Conservation (phyloP, 1,140 invertebrate genomes). For the Branchinecta lindahli region DNA sequence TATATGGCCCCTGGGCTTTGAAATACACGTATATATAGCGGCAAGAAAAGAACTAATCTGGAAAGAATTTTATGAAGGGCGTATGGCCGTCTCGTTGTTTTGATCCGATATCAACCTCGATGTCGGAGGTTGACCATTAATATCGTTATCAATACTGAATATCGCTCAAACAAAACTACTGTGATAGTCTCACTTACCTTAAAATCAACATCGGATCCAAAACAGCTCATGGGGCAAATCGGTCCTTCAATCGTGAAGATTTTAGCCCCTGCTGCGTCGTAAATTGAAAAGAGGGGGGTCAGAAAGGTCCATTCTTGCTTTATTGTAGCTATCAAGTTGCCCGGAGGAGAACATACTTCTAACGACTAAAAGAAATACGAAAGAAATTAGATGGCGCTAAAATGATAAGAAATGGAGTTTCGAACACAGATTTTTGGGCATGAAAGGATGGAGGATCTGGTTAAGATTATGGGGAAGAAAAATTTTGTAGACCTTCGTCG, state of each 20-base stretch:
- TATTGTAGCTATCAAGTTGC: conserved; percentile 54
- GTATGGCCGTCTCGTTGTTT: too few relatives aligned
- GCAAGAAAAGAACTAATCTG: too few relatives aligned
- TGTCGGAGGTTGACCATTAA: too few relatives aligned
- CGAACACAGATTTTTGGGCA: background rate
- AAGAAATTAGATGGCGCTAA: background rate
- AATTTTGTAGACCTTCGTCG: too few relatives aligned
- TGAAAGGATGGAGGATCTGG: background rate
- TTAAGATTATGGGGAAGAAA: too few relatives aligned
- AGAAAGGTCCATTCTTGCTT: conserved; percentile 71
- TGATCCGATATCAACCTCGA: too few relatives aligned
- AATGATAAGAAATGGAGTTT: background rate
- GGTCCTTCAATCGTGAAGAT: conserved; percentile 71
- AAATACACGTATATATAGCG: too few relatives aligned
- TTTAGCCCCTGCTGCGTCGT: conserved; percentile 54
- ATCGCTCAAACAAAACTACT: too few relatives aligned
- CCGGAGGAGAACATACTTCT: conserved; percentile 54
- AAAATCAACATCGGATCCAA: conserved; percentile 64
- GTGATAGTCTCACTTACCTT: conserved; percentile 31
- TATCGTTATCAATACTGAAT: too few relatives aligned
- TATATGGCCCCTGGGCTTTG: too few relatives aligned
- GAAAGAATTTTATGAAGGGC: too few relatives aligned
- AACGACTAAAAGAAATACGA: conserved; percentile 35
- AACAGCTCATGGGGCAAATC: conserved; percentile 49
- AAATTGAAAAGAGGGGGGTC: conserved; percentile 57